Percentiles rank a stretch among this genome's conserved stretches.
Evolutionary conservation across 92 coral and sea anemone genomes (phyloP).

Genomic region (Actinostola sp.): DNA sequence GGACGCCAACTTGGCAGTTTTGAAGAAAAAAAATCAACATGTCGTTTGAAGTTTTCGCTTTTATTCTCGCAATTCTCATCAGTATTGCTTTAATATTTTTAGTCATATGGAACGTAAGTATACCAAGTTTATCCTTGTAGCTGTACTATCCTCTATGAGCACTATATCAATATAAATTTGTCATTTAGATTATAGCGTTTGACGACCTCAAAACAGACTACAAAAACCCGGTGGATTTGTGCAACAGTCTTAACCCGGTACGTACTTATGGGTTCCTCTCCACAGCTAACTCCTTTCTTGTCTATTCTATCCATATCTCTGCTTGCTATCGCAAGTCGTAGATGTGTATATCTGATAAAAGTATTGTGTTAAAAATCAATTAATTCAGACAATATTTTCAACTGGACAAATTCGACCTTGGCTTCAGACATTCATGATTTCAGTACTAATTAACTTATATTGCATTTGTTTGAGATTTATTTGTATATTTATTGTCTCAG

Average conservation of each 20-base stretch:
- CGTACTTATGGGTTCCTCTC: too few relatives aligned
- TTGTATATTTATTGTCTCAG: too few relatives aligned
- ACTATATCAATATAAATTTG: background rate
- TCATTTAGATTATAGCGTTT: conserved; percentile 87
- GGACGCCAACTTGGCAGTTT: conserved; percentile 53
- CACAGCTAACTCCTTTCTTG: too few relatives aligned
- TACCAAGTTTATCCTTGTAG: background rate
- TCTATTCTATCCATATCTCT: background rate
- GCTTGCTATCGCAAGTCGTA: too few relatives aligned
- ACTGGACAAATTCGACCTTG: too few relatives aligned
- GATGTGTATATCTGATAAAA: too few relatives aligned
- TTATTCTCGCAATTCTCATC: conserved; percentile 88
- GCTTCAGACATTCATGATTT: too few relatives aligned
- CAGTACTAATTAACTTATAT: background rate
- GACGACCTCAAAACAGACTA: conserved; percentile 98
- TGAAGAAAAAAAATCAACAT: conserved; percentile 43
- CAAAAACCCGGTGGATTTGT: conserved; percentile 95
- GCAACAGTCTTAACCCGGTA: conserved; percentile 96
- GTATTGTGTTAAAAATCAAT: too few relatives aligned
- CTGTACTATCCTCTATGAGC: background rate
- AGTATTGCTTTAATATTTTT: conserved; percentile 91
- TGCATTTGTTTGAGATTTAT: background rate
- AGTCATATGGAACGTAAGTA: conserved; percentile 99
- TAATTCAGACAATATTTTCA: too few relatives aligned
- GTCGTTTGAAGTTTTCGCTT: conserved; percentile 92